Percentiles rank a stretch among this genome's conserved stretches.
phyloP scores from a whole-genome alignment of 2,113 vertebrate species.

The Cranoglanis bouderius region DNA sequence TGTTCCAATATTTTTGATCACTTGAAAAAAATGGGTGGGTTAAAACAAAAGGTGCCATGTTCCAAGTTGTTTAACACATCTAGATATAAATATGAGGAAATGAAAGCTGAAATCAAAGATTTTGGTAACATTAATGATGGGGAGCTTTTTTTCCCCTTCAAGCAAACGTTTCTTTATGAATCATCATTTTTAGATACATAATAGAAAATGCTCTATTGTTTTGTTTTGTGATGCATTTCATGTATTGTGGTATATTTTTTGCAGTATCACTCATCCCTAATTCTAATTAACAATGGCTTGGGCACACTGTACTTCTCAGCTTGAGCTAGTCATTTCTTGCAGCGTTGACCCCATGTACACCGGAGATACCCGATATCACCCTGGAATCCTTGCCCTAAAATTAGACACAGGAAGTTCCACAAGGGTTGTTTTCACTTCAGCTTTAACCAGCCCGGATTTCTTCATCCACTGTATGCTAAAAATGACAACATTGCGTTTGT shows the following conservation, averaged over 20 bases:
- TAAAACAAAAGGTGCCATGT: too few relatives aligned
- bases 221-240: neutral
- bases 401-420: neutral
- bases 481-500: neutral
- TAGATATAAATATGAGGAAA: too few relatives aligned
- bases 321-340: neutral
- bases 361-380: neutral
- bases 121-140: neutral
- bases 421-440: constrained; percentile 1
- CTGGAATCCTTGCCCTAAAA: neutral
- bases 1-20: too few relatives aligned
- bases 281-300: neutral
- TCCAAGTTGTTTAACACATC: too few relatives aligned
- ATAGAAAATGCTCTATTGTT: neutral
- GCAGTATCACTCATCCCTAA: neutral
- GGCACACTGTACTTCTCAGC: neutral
- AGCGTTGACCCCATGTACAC: neutral
- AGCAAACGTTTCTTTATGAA: neutral
- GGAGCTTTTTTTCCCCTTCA: neutral
- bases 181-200: neutral
- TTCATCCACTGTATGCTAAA: neutral
- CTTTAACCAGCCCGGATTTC: neutral
- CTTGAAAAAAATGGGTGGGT: too few relatives aligned
- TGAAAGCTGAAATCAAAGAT: neutral
- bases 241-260: neutral